phyloP scores from a whole-genome alignment of 2,113 vertebrate genomes.

The Anguilla rostrata region DNA sequence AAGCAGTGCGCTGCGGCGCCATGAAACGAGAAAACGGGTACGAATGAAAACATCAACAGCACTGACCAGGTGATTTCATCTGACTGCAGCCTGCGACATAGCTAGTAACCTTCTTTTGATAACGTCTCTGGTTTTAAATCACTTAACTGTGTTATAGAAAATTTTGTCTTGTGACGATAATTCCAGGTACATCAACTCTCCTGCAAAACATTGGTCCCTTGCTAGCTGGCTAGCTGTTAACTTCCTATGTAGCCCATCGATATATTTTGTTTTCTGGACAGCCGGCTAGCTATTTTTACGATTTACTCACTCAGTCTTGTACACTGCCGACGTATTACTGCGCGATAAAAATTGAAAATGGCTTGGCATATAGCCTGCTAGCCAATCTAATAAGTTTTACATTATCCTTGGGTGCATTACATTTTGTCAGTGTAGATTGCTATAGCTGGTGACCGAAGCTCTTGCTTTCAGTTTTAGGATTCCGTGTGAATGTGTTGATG shows the following conservation, averaged over 20 bases:
- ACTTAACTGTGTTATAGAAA: not conserved
- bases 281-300: not conserved
- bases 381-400: no score
- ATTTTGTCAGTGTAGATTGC: no score
- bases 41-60: slow-evolving; percentile 20
- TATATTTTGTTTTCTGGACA: not conserved
- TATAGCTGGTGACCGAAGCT: not conserved
- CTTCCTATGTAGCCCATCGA: not conserved
- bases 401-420: no score
- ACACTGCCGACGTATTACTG: not conserved
- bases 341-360: not conserved
- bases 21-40: not conserved
- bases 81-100: not conserved
- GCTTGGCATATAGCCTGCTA: not conserved
- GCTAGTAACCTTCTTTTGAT: not conserved
- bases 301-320: not conserved
- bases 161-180: not conserved
- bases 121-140: not conserved
- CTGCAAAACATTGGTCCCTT: no score
- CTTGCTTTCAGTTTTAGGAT: not conserved
- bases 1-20: not conserved
- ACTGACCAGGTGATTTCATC: slow-evolving; percentile 17
- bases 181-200: not conserved
- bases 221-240: no score
- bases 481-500: not conserved